Base-by-base conservation (phyloP, 2,888 invertebrate genomes). In the Lasioglossum malachurum region DNA sequence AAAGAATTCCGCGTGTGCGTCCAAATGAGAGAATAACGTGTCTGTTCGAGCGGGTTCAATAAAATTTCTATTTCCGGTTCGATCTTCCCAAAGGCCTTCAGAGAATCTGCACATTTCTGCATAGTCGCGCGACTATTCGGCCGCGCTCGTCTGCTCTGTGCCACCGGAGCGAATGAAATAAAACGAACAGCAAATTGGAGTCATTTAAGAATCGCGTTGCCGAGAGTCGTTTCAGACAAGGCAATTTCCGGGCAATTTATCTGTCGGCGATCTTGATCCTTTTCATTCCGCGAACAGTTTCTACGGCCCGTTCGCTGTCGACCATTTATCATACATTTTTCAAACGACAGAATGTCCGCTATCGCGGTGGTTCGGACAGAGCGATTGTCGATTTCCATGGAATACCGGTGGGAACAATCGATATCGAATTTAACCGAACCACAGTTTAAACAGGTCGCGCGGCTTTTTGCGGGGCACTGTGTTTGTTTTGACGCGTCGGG, bases 221-320 rank as follows among this genome's bases (percentile, higher is more conserved):
- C 19, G 67, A 67, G 67, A 67, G 67, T 67, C 35, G 67, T 67
- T 67, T 35, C 67, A 67, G 67, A 67, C 67, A 67, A 67, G 31
- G 67, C 67, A 67, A 67, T 67, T 67, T 19, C 35, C 35, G 23
- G 2, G 67, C 67, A 67, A 67, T 67, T 67, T 67, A 35, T 67
- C 67, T 35, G 35, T 23, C 67, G 35, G 35, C 35, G 67, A 67
- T 67, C 67, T 35, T 19, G 67, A 67, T 67, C 67, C 67, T 67
- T 67, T 67, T 35, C 67, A 67, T 67, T 67, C 16, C 31, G 64
- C 64, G 64, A 31, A 64, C 31, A 16, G 64, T 64, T 16, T 64
- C 31, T 35, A 31, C 35, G 7, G 19, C 4, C 67, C 23, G 67
- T 23, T 10, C 19, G 10, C 8, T 35, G 67, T 8, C 35, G 67